A percentile compares a stretch with the other conserved stretches of the same genome.
These are phyloP conservation scores for Centropristis striata DNA, from an alignment of 2,113 vertebrate genomes.

Conservation along the genomic window DNA sequence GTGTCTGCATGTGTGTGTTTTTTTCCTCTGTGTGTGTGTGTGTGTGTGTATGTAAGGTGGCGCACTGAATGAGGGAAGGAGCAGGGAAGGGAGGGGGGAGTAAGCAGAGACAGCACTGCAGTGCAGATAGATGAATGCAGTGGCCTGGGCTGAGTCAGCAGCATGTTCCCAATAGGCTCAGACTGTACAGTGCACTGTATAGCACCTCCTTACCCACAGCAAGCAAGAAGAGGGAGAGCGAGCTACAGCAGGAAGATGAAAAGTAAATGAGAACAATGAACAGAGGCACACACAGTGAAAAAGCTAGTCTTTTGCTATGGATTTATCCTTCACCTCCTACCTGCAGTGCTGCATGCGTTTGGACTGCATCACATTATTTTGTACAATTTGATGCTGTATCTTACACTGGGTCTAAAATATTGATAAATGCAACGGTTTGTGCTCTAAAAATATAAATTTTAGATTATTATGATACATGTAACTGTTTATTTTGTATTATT, in stretches of 20 bases:
- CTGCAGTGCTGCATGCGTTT: conserved; percentile 39
- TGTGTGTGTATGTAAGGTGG: conserved; percentile 43
- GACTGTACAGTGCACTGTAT: conserved; percentile 74
- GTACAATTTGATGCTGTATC: background rate
- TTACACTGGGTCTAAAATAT: background rate
- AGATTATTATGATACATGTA: background rate
- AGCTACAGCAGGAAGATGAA: conserved; percentile 47
- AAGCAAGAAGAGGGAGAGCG: conserved; percentile 51
- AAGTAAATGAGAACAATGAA: conserved; percentile 53
- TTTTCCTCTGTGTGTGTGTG: conserved; percentile 18
- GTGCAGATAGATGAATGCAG: conserved; percentile 86
- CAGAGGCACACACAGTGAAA: conserved; percentile 24
- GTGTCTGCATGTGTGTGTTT: conserved; percentile 23
- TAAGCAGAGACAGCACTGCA: conserved; percentile 80
- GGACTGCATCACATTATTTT: conserved; percentile 7
- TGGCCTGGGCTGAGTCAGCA: conserved; percentile 86
- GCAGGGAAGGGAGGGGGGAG: conserved; percentile 42
- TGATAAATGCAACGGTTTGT: background rate
- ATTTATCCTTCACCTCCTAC: conserved; percentile 29
- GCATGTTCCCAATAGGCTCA: conserved; percentile 77
- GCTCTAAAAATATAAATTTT: background rate
- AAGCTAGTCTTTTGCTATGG: conserved; percentile 2
- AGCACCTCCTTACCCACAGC: conserved; percentile 68
- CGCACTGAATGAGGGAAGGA: conserved; percentile 59
- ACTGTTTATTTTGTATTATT: background rate